Percentiles rank a stretch among this genome's conserved stretches.
Conservation (phyloP, 2,888 invertebrate genomes). For the Melinopterus prodromus region DNA sequence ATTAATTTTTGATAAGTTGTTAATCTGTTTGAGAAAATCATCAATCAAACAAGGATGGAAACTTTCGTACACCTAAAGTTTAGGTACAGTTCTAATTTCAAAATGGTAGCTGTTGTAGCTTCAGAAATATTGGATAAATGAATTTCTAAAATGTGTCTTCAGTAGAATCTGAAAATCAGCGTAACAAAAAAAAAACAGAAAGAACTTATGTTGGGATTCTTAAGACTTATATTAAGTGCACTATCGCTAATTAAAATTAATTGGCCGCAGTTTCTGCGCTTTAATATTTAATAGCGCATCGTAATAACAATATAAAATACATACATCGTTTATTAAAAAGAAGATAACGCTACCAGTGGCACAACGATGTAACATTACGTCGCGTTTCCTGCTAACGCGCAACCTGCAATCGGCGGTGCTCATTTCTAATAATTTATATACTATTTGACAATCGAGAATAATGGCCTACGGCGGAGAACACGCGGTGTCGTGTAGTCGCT, state of each 20-base stretch:
- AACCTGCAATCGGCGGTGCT: background rate
- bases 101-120: no score
- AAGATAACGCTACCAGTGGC: background rate
- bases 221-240: no score
- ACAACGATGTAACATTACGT: background rate
- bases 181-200: no score
- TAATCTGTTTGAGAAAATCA: no score
- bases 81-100: no score
- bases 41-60: no score
- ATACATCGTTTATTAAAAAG: background rate
- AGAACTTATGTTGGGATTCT: no score
- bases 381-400: background rate
- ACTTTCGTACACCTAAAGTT: no score
- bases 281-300: background rate
- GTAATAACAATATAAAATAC: background rate
- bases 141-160: no score
- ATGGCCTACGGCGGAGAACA: background rate
- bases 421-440: background rate
- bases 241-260: background rate
- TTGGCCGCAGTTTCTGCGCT: background rate
- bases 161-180: no score
- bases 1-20: no score
- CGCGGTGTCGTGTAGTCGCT: conserved; percentile 4
- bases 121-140: no score
- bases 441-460: background rate